Percentiles rank a stretch among this genome's conserved stretches.
Evolutionary conservation across 2,797 vertebrate genomes (phyloP).

Genomic region (Microcaecilia unicolor): DNA sequence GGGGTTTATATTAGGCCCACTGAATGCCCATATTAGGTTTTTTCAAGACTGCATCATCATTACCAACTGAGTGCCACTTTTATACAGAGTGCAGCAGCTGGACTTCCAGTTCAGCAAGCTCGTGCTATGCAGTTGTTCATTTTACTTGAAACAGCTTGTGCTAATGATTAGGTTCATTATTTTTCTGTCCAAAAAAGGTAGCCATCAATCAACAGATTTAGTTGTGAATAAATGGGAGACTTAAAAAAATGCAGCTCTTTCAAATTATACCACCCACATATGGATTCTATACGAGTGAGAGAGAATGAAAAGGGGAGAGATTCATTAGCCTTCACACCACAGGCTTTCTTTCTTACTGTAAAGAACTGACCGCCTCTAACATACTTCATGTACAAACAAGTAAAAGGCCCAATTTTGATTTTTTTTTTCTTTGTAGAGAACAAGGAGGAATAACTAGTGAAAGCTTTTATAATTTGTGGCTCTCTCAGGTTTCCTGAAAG

Average conservation of each 20-base stretch:
- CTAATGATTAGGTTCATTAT: conserved; percentile 24
- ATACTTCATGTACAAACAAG: too few relatives aligned
- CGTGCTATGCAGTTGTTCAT: conserved; percentile 10
- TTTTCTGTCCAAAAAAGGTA: conserved; percentile 11
- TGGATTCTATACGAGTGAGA: too few relatives aligned
- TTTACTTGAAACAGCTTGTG: conserved; percentile 14
- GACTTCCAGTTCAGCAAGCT: accelerated
- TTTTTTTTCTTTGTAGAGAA: too few relatives aligned
- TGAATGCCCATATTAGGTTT: too few relatives aligned
- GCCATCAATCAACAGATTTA: conserved; percentile 10
- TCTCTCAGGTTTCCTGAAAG: neutral
- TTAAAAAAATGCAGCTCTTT: neutral
- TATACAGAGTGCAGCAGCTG: conserved; percentile 1
- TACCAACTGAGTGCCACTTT: neutral
- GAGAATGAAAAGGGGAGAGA: too few relatives aligned
- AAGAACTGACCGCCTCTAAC: too few relatives aligned
- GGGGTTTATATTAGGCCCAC: too few relatives aligned
- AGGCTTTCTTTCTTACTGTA: too few relatives aligned
- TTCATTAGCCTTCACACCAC: too few relatives aligned
- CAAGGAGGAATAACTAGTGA: neutral
- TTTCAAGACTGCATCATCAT: neutral
- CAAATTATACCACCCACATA: too few relatives aligned
- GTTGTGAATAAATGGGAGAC: conserved; percentile 13
- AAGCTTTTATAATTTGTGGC: neutral
- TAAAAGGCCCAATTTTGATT: too few relatives aligned